Base-by-base conservation (phyloP, 2,113 vertebrate genomes). In the Onychorhynchus coronatus region DNA sequence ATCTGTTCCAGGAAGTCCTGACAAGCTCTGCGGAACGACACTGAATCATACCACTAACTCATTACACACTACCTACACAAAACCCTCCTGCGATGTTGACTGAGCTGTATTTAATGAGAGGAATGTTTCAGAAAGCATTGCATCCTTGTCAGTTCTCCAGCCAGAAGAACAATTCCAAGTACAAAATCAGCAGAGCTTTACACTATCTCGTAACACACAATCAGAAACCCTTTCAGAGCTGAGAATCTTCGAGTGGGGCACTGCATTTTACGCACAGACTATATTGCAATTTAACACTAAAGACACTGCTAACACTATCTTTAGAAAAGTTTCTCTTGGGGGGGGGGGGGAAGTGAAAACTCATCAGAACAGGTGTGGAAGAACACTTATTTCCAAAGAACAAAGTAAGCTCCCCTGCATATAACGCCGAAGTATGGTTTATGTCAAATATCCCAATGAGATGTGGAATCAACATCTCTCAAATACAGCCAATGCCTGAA, bases 1-100 rank as follows among this genome's bases (percentile, higher is more conserved):
- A 56, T 80, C 83, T 84, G 75, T 62, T 92, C 85, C 94, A 95
- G 96, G 93, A 96, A 95, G 93, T 76, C 88, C 74, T 84, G 85
- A 96, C 88, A 61, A 96, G 89, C 90, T 91, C 59, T 93, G 79
- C 49, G 58, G 87, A 91, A 62, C 24, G 61, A 88, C 61, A 58
- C 70, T 84, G 95, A 95, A 91, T 93, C 88, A 89, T 47, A 71
- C 24, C 37, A 16, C 62, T 66, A 88, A 94, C 62, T 91, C 73
- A 52, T 91, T 77, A 77, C 53, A 37, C 50, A 20, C 35, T 55
- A 76, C 90, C 85, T 52, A 84, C 81, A 86, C 84, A 55, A 58
- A 94, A 37, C 39, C 56, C 67, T 83, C 19, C 0, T 5, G 5
- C 50, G 44, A 24, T 3, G 5, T 67, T 85, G 81, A 81, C 65